Base-by-base conservation (phyloP, 2,888 invertebrate genomes). In the Crossocerus cetratus region DNA sequence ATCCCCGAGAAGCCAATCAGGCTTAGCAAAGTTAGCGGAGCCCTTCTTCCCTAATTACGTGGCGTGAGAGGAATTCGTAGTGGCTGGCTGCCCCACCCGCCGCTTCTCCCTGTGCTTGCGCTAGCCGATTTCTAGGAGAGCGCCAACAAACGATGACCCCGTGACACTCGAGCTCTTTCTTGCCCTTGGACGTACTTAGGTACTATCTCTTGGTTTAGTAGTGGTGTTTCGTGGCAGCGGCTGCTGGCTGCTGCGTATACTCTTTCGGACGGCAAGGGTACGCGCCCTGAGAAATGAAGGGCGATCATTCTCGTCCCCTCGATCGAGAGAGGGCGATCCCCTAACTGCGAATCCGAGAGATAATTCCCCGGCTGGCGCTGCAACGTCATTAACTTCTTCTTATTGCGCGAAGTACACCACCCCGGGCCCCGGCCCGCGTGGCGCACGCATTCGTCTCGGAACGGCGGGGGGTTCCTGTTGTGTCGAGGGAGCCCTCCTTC, bases 381-480 rank as follows among this genome's bases (percentile, higher is more conserved):
- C 86, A 85, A 85, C 86, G 86, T 86, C 87, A 87, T 86, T 86
- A 86, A 86, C 85, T 85, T 87, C 84, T 86, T 85, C 85, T 86
- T 84, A 83, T 86, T 87, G 80, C 80, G 45, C 78, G 62, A 73
- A 75, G 70, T 77, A 77, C 75, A 80, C 81, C 80, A 32, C 32
- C 32, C 32, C 32, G 32, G 32, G n/a, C n/a, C n/a, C n/a, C 11
- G 32, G 32, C 32, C 32, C 5, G 80, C 70, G 72, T 11, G 11
- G 80, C 70, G 72, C 57, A 68, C 74, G 73, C 74, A 69, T 74
- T 69, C 73, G 72, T 69, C 75, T 65, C 62, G 64, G 69, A 65
- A 13, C 21, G 2, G 14, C 16, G 44, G 74, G 70, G 77, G 80
- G 74, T 68, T 56, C n/a, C 44, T 54, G 57, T 61, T 65, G 65